A percentile compares a stretch with the other conserved stretches of the same genome.
Conservation (phyloP, 2,797 vertebrate species). For the Myioborus melanocephalus region DNA sequence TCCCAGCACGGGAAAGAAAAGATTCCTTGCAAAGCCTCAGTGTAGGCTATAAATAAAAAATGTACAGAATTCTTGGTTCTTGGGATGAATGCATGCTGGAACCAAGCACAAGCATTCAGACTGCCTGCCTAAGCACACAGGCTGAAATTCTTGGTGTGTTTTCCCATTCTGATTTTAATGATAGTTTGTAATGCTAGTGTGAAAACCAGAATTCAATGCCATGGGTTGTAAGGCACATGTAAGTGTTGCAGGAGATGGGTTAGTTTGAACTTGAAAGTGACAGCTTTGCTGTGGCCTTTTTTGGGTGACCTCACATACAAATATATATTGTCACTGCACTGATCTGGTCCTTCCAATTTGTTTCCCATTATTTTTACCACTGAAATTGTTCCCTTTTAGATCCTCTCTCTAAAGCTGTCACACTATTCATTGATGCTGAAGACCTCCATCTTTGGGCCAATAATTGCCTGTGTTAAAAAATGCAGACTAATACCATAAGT, state of each 20-base stretch:
- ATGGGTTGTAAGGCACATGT: neutral
- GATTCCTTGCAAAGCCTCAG: neutral
- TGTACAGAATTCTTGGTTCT: neutral
- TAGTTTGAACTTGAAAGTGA: neutral
- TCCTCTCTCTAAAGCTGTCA: neutral
- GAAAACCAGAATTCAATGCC: neutral
- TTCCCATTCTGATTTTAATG: neutral
- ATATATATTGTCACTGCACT: neutral
- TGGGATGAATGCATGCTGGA: conserved; percentile 6
- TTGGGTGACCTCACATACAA: neutral
- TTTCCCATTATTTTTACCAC: neutral
- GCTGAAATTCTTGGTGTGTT: neutral
- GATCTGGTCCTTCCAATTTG: neutral
- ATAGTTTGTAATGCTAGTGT: neutral
- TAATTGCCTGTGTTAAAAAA: neutral
- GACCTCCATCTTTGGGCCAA: neutral
- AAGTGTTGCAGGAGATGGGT: neutral
- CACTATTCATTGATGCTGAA: neutral
- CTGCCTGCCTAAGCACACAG: neutral
- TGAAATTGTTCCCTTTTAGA: neutral
- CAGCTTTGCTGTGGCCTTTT: neutral
- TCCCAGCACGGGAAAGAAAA: neutral
- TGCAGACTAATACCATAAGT: neutral
- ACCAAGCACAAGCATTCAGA: neutral
- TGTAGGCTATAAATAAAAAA: conserved; percentile 36